These are phyloP conservation scores for Thamnophis elegans DNA, from an alignment of 2,797 vertebrate species.

Conservation along the genomic window DNA sequence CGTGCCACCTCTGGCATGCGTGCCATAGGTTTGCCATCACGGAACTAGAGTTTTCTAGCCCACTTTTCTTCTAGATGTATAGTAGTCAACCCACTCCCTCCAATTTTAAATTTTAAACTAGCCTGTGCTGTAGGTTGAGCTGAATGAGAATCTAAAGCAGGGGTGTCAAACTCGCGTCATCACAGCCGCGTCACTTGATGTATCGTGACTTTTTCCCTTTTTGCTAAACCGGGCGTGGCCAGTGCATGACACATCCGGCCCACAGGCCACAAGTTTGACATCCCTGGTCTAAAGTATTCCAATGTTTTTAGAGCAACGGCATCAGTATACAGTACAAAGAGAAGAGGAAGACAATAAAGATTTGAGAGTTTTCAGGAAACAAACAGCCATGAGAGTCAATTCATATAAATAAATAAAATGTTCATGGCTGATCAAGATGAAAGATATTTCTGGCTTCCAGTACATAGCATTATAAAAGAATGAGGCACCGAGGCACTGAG, in stretches of 20 bases:
- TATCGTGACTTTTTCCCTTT: too few relatives aligned
- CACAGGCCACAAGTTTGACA: too few relatives aligned
- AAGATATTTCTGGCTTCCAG: neutral
- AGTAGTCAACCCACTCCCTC: neutral
- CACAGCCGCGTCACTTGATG: rapidly evolving
- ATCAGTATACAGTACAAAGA: neutral
- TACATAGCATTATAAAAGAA: neutral
- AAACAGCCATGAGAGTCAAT: neutral
- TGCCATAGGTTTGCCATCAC: too few relatives aligned
- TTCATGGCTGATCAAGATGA: neutral
- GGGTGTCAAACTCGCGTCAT: too few relatives aligned
- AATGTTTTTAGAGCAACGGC: neutral
- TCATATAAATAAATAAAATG: too few relatives aligned
- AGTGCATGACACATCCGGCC: too few relatives aligned
- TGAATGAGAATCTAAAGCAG: neutral
- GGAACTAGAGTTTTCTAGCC: neutral
- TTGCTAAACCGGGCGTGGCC: too few relatives aligned
- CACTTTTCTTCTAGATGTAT: neutral
- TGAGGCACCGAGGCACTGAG: neutral
- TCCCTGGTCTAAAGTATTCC: neutral
- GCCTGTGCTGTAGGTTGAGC: neutral
- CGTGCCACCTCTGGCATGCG: too few relatives aligned
- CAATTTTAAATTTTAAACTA: neutral
- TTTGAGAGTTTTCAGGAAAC: neutral
- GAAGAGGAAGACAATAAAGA: neutral